Percentiles rank a stretch among this genome's conserved stretches.
These are phyloP conservation scores for Eupithecia exiguata DNA, from an alignment of 2,888 invertebrate species.

Conservation along the genomic window DNA sequence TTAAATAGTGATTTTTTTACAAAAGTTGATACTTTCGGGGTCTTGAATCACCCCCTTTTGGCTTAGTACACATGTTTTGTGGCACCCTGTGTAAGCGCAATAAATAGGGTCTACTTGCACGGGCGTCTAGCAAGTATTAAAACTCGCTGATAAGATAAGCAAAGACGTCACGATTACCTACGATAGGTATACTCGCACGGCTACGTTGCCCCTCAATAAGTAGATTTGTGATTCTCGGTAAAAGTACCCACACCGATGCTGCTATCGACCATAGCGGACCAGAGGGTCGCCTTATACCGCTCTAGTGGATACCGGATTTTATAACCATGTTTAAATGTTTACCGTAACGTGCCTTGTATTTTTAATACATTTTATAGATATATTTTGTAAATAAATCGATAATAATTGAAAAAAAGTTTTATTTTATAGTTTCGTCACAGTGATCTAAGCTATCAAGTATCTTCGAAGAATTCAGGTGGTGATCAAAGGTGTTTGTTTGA, in stretches of 20 bases:
- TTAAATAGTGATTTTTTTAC: too few species aligned
- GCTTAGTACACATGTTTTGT: too few species aligned
- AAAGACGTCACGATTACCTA: background rate
- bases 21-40: too few species aligned
- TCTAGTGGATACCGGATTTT: background rate
- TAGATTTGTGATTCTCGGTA: background rate
- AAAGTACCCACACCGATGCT: constrained; percentile 2
- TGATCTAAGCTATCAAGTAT: background rate
- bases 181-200: too few species aligned
- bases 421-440: background rate
- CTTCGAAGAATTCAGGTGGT: too few species aligned
- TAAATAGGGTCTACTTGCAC: background rate
- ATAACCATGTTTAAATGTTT: constrained; percentile 25
- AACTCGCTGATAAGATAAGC: background rate
- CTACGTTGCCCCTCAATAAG: background rate
- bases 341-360: constrained; percentile 58
- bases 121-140: background rate
- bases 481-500: too few species aligned
- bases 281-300: background rate
- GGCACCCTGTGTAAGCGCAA: background rate
- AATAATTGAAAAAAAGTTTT: constrained; percentile 31
- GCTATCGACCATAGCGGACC: constrained; percentile 11
- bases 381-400: constrained; percentile 72
- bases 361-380: constrained; percentile 51
- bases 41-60: too few species aligned